Evolutionary conservation across 2,113 vertebrate species (phyloP).

Genomic region (Lepisosteus oculatus): DNA sequence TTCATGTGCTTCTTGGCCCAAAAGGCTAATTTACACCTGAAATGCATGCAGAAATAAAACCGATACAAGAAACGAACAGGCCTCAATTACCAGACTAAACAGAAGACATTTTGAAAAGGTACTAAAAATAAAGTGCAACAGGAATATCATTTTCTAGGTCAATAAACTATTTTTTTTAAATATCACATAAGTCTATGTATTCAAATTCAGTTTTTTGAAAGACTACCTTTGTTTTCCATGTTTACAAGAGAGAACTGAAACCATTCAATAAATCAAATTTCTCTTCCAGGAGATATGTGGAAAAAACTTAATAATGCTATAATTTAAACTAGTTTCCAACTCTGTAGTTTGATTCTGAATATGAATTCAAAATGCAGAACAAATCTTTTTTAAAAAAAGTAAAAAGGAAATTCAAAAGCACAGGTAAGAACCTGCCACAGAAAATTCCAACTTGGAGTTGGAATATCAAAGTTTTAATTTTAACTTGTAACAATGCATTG

Average conservation of each 20-base stretch:
- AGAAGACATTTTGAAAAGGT: conserved; percentile 14
- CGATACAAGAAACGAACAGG: conserved; percentile 24
- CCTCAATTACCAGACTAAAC: conserved; percentile 10
- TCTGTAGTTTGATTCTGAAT: background rate
- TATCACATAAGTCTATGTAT: conserved; percentile 25
- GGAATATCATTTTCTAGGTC: conserved; percentile 26
- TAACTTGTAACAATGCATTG: no score
- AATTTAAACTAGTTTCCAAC: conserved; percentile 20
- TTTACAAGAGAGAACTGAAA: conserved; percentile 22
- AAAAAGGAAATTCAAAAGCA: background rate
- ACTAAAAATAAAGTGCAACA: conserved; percentile 24
- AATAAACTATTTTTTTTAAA: conserved; percentile 32
- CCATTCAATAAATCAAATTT: conserved; percentile 27
- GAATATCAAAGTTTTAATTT: no score
- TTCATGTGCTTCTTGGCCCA: conserved; percentile 21
- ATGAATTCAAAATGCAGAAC: background rate
- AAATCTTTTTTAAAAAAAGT: background rate
- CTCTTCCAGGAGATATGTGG: conserved; percentile 13
- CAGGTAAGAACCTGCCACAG: no score
- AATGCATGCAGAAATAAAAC: conserved; percentile 23
- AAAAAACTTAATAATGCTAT: conserved; percentile 12
- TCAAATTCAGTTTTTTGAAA: conserved; percentile 7
- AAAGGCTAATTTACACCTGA: conserved; percentile 21
- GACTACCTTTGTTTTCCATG: background rate
- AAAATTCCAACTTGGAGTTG: background rate